phyloP scores from a whole-genome alignment of 2,797 vertebrate species.

The Artibeus jamaicensis region DNA sequence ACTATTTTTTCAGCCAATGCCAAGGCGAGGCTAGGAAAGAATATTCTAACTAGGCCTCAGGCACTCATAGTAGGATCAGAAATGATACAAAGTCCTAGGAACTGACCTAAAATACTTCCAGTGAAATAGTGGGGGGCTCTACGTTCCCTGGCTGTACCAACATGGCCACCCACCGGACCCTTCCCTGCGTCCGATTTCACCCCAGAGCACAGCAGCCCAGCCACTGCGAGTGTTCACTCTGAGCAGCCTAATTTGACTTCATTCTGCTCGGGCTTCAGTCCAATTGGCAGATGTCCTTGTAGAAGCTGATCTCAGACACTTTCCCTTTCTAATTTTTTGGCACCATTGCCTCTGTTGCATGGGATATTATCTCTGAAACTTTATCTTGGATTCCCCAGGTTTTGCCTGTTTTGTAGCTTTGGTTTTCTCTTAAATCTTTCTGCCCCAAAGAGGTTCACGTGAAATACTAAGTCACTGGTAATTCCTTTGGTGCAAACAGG shows the following conservation, averaged over 20 bases:
- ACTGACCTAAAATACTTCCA: background rate
- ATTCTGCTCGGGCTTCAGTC: constrained; percentile 7
- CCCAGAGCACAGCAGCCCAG: background rate
- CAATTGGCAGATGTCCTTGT: constrained; percentile 38
- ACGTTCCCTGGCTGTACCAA: background rate
- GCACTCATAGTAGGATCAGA: background rate
- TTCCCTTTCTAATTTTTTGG: constrained; percentile 61
- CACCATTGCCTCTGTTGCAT: background rate
- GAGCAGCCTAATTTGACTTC: constrained; percentile 54
- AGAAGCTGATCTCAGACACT: constrained; percentile 62
- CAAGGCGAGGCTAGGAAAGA: background rate
- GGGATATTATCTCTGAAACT: constrained; percentile 44
- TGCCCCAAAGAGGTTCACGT: background rate
- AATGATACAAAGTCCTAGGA: background rate
- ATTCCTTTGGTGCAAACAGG: background rate
- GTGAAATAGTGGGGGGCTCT: background rate
- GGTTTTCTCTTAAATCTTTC: constrained; percentile 17
- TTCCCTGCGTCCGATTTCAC: background rate
- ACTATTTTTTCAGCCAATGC: background rate
- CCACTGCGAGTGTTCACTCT: background rate
- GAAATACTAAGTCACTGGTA: background rate
- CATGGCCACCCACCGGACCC: background rate
- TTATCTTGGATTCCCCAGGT: background rate
- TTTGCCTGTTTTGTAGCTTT: constrained; percentile 40
- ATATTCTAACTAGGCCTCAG: background rate